Evolutionary conservation across 2,113 vertebrate genomes (phyloP), one percentile per base, ranked within the genome.

Genomic region (Cyrtonyx montezumae): DNA sequence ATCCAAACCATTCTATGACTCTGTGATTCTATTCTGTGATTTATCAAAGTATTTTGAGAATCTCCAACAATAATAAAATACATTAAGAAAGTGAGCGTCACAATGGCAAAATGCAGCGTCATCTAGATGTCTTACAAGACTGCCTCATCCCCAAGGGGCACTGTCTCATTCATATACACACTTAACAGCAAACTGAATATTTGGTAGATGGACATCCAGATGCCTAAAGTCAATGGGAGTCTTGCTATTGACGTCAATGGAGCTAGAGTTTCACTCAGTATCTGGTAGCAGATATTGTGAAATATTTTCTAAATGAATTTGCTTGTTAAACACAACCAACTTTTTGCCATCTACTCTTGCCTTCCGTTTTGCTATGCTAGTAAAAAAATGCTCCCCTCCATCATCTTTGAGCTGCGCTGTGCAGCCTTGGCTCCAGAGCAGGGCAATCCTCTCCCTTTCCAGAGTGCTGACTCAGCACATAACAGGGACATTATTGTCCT

Each of bases 121-220:
- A 0, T 32, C 21, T n/a, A 28, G 56, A 22, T 28, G 34, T 49
- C 58, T 58, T n/a, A 19, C 18, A 91, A 65, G 28, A 74, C 43
- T n/a, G 34, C 18, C 16, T 49, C 1, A 0, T 32, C 45, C 51
- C 36, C 3, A 0, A 2, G 55, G 43, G 46, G 63, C 1, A 1
- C 19, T 20, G 10, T 30, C 32, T 26, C 5, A 1, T 55, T 65
- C 5, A 1, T 46, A 12, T 48, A 25, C 71, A 79, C 5, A 14
- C 37, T 51, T 11, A 28, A 25, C 26, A 66, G 18, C 22, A 63
- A 63, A 58, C 25, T 13, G 16, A 79, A 4, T 80, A 19, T 18
- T 80, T 74, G 46, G 25, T 51, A n/a, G 71, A 49, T 90, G 84
- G 80, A 20, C 8, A 61, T 45, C 86, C 83, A 80, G 55, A n/a